Conservation (phyloP, 2,113 vertebrate species). For the Pseudorectes ferrugineus region DNA sequence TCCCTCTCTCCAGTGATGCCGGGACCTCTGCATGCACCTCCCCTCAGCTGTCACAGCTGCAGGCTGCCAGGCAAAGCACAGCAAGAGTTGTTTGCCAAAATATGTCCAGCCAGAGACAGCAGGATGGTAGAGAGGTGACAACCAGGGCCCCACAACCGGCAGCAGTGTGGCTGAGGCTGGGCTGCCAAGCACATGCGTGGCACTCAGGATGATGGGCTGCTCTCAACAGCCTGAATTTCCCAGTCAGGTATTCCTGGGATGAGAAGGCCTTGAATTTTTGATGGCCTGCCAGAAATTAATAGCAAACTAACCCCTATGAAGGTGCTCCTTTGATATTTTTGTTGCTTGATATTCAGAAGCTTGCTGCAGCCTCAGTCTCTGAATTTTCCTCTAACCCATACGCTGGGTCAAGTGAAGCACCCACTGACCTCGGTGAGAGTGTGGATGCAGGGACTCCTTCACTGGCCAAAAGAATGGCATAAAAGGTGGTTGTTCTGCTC, state of each 20-base stretch:
- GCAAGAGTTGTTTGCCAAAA: background rate
- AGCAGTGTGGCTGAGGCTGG: background rate
- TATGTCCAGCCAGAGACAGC: fast-evolving
- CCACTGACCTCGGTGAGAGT: background rate
- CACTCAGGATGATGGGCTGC: fast-evolving
- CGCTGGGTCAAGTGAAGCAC: fast-evolving
- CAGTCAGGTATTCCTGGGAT: background rate
- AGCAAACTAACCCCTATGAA: background rate
- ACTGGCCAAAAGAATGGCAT: background rate
- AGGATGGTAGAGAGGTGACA: background rate
- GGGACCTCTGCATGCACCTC: background rate
- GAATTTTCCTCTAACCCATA: background rate
- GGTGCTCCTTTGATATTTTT: background rate
- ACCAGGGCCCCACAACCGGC: background rate
- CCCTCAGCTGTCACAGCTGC: fast-evolving
- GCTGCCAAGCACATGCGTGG: fast-evolving
- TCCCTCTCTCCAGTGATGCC: fast-evolving
- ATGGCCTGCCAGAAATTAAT: background rate
- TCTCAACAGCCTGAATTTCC: background rate
- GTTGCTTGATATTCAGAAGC: background rate
- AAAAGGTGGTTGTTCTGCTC: background rate
- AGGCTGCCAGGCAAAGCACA: background rate
- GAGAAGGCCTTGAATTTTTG: background rate
- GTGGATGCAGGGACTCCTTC: background rate
- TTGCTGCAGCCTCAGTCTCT: background rate